Evolutionary conservation across 2,888 invertebrate genomes (phyloP).

Genomic region (Tribolium freemani): DNA sequence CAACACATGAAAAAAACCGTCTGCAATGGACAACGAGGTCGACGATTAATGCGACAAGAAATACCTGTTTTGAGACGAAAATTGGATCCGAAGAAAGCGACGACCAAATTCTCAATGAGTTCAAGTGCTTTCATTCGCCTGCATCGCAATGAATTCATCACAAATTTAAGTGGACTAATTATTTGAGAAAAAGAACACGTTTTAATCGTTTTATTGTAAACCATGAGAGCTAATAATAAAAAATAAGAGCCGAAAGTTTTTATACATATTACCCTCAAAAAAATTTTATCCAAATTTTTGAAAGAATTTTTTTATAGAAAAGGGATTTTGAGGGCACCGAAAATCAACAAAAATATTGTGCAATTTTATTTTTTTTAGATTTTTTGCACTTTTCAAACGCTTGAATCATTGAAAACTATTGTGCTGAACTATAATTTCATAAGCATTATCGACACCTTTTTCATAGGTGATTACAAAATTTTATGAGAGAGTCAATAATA

Average conservation of each 20-base stretch:
- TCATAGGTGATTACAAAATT: not conserved
- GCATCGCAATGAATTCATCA: not conserved
- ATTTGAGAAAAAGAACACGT: not conserved
- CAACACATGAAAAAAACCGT: not conserved
- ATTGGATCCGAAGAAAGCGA: not conserved
- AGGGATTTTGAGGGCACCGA: too few relatives aligned
- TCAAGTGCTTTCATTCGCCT: not conserved
- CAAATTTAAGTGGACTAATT: not conserved
- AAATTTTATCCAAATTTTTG: too few relatives aligned
- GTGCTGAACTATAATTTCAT: too few relatives aligned
- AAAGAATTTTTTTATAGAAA: too few relatives aligned
- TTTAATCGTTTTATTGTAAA: too few relatives aligned
- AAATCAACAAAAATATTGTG: too few relatives aligned
- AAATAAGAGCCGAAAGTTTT: not conserved
- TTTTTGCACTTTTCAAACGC: not conserved
- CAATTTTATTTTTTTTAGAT: not conserved
- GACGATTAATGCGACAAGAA: not conserved
- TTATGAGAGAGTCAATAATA: not conserved
- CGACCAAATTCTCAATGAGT: not conserved
- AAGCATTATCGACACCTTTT: too few relatives aligned
- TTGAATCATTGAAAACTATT: too few relatives aligned
- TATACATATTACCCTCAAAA: too few relatives aligned
- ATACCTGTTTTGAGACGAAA: not conserved
- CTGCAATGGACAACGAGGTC: not conserved
- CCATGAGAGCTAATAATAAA: too few relatives aligned